Evolutionary conservation across 2,113 vertebrate species (phyloP).

Genomic region (Eulemur rufifrons): DNA sequence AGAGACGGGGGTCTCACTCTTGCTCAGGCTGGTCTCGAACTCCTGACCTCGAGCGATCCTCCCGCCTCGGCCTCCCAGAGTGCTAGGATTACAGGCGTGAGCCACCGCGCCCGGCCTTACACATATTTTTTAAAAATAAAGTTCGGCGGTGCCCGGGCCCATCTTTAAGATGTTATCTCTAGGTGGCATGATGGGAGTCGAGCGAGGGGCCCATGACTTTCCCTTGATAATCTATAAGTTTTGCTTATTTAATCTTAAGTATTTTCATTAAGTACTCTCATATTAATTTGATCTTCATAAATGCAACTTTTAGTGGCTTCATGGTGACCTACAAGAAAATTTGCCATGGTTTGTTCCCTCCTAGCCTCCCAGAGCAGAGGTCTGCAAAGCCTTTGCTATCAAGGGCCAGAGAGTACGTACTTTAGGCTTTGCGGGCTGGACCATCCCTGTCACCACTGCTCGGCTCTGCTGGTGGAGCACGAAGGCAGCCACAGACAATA

Average conservation of each 20-base stretch:
- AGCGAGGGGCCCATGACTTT: neutral
- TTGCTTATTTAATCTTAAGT: constrained; percentile 4
- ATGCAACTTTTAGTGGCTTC: neutral
- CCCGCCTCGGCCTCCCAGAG: too few species aligned
- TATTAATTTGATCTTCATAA: neutral
- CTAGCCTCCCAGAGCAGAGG: neutral
- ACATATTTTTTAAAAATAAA: neutral
- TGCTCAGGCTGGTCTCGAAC: too few species aligned
- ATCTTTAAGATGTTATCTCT: neutral
- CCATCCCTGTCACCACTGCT: neutral
- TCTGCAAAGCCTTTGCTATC: neutral
- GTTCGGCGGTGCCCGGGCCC: neutral
- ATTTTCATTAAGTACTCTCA: neutral
- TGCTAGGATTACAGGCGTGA: too few species aligned
- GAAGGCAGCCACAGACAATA: neutral
- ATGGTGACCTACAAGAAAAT: neutral
- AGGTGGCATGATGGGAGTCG: neutral
- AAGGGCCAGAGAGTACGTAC: neutral
- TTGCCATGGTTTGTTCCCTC: neutral
- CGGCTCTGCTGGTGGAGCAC: neutral
- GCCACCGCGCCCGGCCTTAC: too few species aligned
- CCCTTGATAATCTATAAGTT: neutral
- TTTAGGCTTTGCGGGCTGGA: neutral
- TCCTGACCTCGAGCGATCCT: too few species aligned
- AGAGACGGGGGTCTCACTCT: too few species aligned